Evolutionary conservation across 2,113 vertebrate species (phyloP), one percentile per base, ranked within the genome.

Genomic region (Galemys pyrenaicus): DNA sequence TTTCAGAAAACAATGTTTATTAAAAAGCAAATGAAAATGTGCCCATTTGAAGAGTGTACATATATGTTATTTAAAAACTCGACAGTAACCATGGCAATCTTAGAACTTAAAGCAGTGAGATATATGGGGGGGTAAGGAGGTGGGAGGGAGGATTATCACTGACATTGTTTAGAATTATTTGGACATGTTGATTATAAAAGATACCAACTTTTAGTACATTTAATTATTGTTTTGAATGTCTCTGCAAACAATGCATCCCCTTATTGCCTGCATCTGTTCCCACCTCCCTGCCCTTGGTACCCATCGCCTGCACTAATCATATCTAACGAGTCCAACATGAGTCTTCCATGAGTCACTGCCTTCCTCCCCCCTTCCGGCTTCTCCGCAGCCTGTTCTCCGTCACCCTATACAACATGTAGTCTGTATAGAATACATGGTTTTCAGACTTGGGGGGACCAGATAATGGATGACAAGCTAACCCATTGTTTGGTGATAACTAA

Each of bases 111-210:
- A 93, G n/a, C 26, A 83, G 70, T 89, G 51, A 44, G 24, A 8
- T 84, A 67, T 89, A 87, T 89, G 58, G 30, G 46, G 12, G 41
- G 16, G 15, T 24, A 75, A 28, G 13, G 19, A 3, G 8, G 83
- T 17, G 49, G 49, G 49, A 51, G 16, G 30, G 20, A 88, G 37
- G 62, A 70, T 89, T 37, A 93, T 67, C 24, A 80, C 6, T n/a
- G 83, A 87, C 15, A 16, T 79, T 86, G 58, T 73, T 95, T 94
- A 60, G n/a, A 94, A 94, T 79, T 74, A 16, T 44, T 82, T 77
- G 62, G 9, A 67, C 28, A 73, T 37, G 17, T 60, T 65, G 28
- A 20, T 79, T 86, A 92, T 41, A 60, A 81, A 89, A 51, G 39
- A 65, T 22, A 62, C 19, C 10, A 54, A 79, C 19, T 41, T 95